Base-by-base conservation (phyloP, 2,888 invertebrate genomes). In the Parnassius smintheus region DNA sequence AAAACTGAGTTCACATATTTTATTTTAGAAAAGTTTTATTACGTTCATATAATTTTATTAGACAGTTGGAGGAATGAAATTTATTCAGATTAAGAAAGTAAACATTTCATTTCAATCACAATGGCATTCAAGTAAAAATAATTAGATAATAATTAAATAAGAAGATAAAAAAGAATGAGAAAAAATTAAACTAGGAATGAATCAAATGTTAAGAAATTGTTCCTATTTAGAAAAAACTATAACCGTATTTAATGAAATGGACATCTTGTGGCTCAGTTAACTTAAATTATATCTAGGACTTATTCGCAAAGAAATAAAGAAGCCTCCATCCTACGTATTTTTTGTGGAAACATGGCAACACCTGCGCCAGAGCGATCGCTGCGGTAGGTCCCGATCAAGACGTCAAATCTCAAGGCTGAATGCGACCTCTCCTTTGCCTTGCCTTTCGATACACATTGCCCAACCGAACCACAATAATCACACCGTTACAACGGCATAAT, bases 381-480 rank as follows among this genome's bases (percentile, higher is more conserved):
- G 90, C 90, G 91, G 91, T 91, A 85, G 91, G 91, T 91, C 91
- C 80, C 88, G 88, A 90, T 89, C 91, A 89, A 91, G 90, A 89
- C 90, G 85, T 91, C 90, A 91, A 88, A 88, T 83, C 88, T 86
- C 89, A 91, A 91, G 91, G 91, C 83, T 88, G 85, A 66, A 73
- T 70, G 77, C 81, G 77, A 80, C 78, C 83, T 78, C 76, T 80
- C 81, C 78, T 81, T 83, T 76, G 74, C 75, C 74, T 73, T 78
- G 74, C 76, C 82, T 82, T 81, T 83, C 81, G 81, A 85, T 85
- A 87, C 81, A 83, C 77, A 82, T 85, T 85, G 78, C 82, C 78
- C 81, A 83, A 81, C 72, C 70, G 71, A 72, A 71, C 74, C 76
- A 72, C 77, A 77, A 77, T 83, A 82, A 82, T 83, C 77, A 80